Evolutionary conservation across 2,113 vertebrate species (phyloP), one percentile per base, ranked within the genome.

Genomic region (Menidia beryllina): DNA sequence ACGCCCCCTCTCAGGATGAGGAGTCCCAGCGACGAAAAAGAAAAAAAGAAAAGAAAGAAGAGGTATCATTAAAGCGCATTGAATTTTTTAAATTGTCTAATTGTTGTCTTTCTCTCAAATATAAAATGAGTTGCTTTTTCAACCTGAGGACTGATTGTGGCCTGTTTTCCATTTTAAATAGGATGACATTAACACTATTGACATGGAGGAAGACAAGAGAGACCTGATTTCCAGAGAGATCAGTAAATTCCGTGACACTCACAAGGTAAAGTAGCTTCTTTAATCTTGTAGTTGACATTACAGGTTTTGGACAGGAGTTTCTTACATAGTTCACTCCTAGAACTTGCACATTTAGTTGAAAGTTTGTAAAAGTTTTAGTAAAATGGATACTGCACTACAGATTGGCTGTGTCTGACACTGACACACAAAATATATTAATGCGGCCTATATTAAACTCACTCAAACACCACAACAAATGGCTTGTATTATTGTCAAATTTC

Each of bases 141-240:
- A 55, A 26, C 9, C 20, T 1, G 0, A 19, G 17, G 52, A 47
- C 4, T 53, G 24, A 39, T 23, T 14, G 38, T 19, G 17, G 8
- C 25, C 14, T 30, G 1, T 10, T 30, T 36, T 55, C 19, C 26
- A 60, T 23, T 65, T n/a, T 7, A 17, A 26, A 23, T 81, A 99
- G 96, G 97, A 99, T 85, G 98, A 99, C 92, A 96, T 99, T 91
- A 99, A 97, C 92, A 95, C 96, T 82, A 99, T 99, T 89, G 98
- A 99, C 92, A 97, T 99, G 95, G 98, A 99, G 91, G 98, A 99
- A 89, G 98, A 99, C 92, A 99, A 99, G 95, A 96, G 97, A 94
- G 98, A 99, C 94, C 94, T 99, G 93, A 99, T 99, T 95, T 99
- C 98, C 81, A 95, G 97, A 94, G 97, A 99, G 95, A 99, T 99